These are phyloP conservation scores for Pelosia muscerda DNA, from an alignment of 2,888 invertebrate genomes.

Conservation along the genomic window DNA sequence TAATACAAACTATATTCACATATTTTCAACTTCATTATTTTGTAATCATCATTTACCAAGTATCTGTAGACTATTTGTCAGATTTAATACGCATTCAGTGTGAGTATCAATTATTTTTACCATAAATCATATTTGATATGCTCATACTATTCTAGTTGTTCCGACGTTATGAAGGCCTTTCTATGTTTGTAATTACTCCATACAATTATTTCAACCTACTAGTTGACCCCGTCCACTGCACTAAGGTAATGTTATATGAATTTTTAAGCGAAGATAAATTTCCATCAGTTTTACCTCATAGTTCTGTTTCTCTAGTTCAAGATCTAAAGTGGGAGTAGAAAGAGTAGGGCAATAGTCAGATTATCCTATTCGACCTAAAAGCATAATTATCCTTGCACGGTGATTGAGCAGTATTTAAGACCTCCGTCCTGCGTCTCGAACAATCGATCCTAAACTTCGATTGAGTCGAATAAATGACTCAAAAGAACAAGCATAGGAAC, in stretches of 20 bases:
- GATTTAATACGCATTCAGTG: background rate
- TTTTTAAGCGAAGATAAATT: background rate
- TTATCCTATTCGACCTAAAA: background rate
- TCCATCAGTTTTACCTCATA: background rate
- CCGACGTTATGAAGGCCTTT: slow-evolving; percentile 4
- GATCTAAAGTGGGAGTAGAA: background rate
- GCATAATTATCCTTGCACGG: background rate
- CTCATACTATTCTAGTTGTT: slow-evolving; percentile 2
- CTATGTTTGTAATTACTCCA: background rate
- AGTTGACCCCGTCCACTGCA: background rate
- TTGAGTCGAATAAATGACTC: no score
- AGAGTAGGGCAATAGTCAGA: background rate
- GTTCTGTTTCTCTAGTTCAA: background rate
- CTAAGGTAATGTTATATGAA: background rate
- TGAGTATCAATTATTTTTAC: background rate
- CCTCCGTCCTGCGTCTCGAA: no score
- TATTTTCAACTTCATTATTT: background rate
- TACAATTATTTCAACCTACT: background rate
- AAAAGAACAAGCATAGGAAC: background rate
- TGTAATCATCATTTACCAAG: background rate
- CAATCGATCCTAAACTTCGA: background rate
- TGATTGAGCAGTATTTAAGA: background rate
- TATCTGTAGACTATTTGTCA: background rate
- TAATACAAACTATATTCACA: background rate
- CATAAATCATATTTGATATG: slow-evolving; percentile 4